Evolutionary conservation across 2,888 invertebrate genomes (phyloP).

Genomic region (Malthinus seriepunctatus): DNA sequence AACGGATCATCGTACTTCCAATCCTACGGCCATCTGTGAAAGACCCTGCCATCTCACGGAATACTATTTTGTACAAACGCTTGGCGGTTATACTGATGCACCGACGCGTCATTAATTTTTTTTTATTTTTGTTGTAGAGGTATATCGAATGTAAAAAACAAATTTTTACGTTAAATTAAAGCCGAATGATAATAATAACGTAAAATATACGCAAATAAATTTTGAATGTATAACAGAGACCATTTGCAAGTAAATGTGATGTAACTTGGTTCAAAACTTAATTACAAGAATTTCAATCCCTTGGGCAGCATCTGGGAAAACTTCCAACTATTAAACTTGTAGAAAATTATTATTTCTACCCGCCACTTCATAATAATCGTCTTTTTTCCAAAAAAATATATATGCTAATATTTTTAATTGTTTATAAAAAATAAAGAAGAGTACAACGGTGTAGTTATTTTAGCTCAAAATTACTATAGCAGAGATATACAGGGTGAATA

Average conservation of each 20-base stretch:
- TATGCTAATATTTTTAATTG: background rate
- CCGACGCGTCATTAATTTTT: slow-evolving; percentile 21
- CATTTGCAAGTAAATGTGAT: slow-evolving; percentile 40
- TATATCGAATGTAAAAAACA: slow-evolving; percentile 2
- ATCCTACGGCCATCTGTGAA: slow-evolving; percentile 30
- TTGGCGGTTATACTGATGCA: slow-evolving; percentile 11
- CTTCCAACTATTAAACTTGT: slow-evolving; percentile 40
- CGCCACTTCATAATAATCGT: slow-evolving; percentile 21
- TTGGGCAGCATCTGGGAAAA: slow-evolving; percentile 45
- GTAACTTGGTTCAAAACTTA: slow-evolving; percentile 43
- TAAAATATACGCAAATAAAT: slow-evolving; percentile 16
- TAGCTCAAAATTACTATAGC: no score
- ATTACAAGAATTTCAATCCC: slow-evolving; percentile 44
- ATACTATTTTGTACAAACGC: slow-evolving; percentile 16
- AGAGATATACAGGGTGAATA: no score
- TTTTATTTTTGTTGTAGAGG: slow-evolving; percentile 3
- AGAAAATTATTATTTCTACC: slow-evolving; percentile 35
- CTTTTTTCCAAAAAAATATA: slow-evolving; percentile 20
- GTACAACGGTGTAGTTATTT: no score
- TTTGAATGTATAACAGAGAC: slow-evolving; percentile 36
- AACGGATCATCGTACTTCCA: slow-evolving; percentile 43
- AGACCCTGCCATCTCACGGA: slow-evolving; percentile 23
- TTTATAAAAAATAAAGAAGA: no score
- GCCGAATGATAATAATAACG: background rate
- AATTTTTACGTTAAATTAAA: slow-evolving; percentile 3